Evolutionary conservation across 1,140 invertebrate genomes (phyloP), one percentile per base, ranked within the genome.

Genomic region (Trichonephila inaurata): DNA sequence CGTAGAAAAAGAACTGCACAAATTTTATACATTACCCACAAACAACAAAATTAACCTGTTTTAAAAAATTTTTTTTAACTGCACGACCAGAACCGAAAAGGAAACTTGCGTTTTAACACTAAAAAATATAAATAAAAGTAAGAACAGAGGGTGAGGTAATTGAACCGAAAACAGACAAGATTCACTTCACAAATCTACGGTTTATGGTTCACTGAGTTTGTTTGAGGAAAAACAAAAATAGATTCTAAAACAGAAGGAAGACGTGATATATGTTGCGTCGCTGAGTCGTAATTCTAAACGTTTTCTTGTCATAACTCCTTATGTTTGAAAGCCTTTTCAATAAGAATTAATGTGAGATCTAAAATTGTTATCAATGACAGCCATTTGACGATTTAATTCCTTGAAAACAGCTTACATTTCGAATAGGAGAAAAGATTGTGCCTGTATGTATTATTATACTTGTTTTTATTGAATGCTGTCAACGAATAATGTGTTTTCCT

Each of bases 211-310:
- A 77, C 24, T 18, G 69, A 10, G 16, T 77, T 0, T 18, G 69
- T 33, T 66, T 77, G 69, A 77, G 69, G 69, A 77, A 77, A 77
- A 77, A 72, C 8, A 28, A 72, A 72, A 33, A 72, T 72, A 72
- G 16, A 10, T 33, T 28, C 8, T 21, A 18, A 16, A 72, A 16
- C 3, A 2, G 8, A 14, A 3, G 24, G 14, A 33, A 77, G 69
- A 77, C 1, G 69, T 16, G 69, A 33, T 33, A 33, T 72, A 28
- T n/a, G n/a, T 28, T 18, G 28, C 28, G 28, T 28, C 64, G 10
- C 10, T 8, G 10, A 51, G 51, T 10, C 51, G 51, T 51, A 51
- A 51, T 10, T 51, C 51, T 10, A 10, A 10, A 0, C 7, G 5
- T 51, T 51, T 51, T 51, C 51, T 7, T 51, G 51, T 51, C 51